These are phyloP conservation scores for Drosophila burlai DNA, from an alignment of 1,140 invertebrate species.

Conservation along the genomic window DNA sequence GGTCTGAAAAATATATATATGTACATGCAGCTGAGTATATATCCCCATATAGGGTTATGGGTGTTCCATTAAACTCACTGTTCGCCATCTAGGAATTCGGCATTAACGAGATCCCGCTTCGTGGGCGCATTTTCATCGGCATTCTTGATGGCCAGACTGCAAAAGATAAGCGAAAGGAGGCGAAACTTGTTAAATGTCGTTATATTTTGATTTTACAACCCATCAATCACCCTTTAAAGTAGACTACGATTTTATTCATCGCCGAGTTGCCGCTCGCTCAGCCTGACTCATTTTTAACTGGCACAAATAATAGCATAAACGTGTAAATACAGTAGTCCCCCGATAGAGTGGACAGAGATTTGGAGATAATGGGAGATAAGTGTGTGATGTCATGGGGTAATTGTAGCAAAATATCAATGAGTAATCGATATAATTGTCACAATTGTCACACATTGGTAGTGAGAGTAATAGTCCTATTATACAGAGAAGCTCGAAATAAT, in stretches of 20 bases:
- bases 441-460: background rate
- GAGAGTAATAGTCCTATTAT: background rate
- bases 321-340: conserved; percentile 24
- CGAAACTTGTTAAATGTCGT: conserved; percentile 26
- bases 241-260: conserved; percentile 49
- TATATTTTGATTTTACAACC: conserved; percentile 34
- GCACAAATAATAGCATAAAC: conserved; percentile 35
- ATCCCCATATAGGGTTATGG: background rate
- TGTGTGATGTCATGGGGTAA: background rate
- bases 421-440: background rate
- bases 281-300: conserved; percentile 47
- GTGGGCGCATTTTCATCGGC: conserved; percentile 88
- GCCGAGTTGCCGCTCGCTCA: conserved; percentile 25
- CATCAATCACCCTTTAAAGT: conserved; percentile 54
- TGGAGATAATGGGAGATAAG: background rate
- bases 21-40: background rate
- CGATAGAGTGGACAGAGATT: background rate
- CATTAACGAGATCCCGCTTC: conserved; percentile 87
- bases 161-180: conserved; percentile 13
- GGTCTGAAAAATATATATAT: conserved; percentile 88
- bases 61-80: conserved; percentile 86
- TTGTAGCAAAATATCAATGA: background rate
- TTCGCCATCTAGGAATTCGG: conserved; percentile 88
- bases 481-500: too few relatives aligned
- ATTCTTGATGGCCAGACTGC: conserved; percentile 88